These are phyloP conservation scores for Silurus lanzhouensis DNA, from an alignment of 2,797 vertebrate genomes.

Conservation along the genomic window DNA sequence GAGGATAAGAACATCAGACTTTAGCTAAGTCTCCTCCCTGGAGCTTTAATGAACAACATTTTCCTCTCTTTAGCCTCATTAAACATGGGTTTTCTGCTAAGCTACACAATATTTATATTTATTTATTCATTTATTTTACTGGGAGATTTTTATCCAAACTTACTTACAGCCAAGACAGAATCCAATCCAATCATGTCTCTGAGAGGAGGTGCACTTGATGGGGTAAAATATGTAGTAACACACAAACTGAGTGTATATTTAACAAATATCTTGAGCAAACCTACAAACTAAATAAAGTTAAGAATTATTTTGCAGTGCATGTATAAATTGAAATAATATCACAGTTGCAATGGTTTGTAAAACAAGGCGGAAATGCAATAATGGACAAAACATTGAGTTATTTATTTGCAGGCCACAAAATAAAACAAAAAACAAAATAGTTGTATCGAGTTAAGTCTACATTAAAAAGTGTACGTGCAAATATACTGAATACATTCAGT, in stretches of 20 bases:
- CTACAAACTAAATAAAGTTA: neutral
- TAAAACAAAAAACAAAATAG: too few species aligned
- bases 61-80: neutral
- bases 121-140: neutral
- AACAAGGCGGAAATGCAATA: too few species aligned
- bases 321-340: neutral
- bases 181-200: neutral
- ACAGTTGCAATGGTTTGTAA: neutral
- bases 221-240: neutral
- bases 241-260: neutral
- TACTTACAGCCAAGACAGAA: neutral
- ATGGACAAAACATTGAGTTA: too few species aligned
- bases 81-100: neutral
- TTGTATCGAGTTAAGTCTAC: too few species aligned
- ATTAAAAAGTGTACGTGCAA: too few species aligned
- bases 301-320: neutral
- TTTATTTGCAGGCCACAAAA: too few species aligned
- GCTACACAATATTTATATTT: neutral
- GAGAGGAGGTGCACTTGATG: neutral
- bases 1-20: slow-evolving; percentile 14
- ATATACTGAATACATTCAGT: neutral
- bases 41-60: neutral
- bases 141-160: neutral
- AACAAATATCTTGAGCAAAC: neutral
- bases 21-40: neutral